Evolutionary conservation across 2,888 invertebrate species (phyloP).

Genomic region (Drosophila pseudotakahashii): DNA sequence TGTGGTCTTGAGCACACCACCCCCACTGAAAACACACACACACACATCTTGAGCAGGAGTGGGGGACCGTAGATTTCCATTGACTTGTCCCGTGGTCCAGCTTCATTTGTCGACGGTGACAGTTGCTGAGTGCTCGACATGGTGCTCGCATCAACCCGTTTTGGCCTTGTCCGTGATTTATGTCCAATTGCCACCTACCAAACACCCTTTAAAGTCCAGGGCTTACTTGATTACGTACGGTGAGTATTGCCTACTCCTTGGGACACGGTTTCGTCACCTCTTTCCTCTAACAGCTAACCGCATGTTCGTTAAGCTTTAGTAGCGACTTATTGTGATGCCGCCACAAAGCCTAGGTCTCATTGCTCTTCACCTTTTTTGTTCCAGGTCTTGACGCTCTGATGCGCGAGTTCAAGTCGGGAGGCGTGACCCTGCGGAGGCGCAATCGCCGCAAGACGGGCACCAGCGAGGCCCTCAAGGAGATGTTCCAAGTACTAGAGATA

Average conservation of each 20-base stretch:
- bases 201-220: constrained; percentile 51
- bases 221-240: constrained; percentile 48
- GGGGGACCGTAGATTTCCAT: constrained; percentile 51
- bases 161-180: constrained; percentile 58
- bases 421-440: constrained; percentile 82
- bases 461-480: constrained; percentile 83
- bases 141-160: constrained; percentile 8
- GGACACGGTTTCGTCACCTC: constrained; percentile 1
- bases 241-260: constrained; percentile 34
- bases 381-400: constrained; percentile 85
- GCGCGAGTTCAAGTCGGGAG: constrained; percentile 83
- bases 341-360: neutral
- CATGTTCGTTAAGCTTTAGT: constrained; percentile 51
- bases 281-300: constrained; percentile 55
- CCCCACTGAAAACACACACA: constrained; percentile 1
- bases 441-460: constrained; percentile 82
- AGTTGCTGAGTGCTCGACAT: constrained; percentile 61
- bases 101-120: constrained; percentile 72
- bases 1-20: neutral
- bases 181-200: constrained; percentile 52
- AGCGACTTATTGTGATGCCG: constrained; percentile 15
- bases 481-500: constrained; percentile 84
- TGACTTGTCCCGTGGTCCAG: constrained; percentile 64
- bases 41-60: neutral
- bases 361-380: constrained; percentile 13